Evolutionary conservation across 1,140 invertebrate species (phyloP).

Genomic region (Sminthurinus signatus): DNA sequence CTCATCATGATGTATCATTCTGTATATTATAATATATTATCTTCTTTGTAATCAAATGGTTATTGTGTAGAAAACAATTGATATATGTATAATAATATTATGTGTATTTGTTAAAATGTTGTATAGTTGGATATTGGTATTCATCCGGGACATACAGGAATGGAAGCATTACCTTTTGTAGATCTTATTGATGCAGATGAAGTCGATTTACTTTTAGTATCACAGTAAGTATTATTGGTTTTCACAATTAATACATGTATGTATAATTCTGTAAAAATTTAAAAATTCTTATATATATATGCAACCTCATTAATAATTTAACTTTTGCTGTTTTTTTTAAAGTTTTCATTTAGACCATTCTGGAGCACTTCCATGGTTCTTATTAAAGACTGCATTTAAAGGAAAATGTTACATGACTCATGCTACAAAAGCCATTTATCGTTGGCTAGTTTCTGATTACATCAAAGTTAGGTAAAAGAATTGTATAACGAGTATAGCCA

Average conservation of each 20-base stretch:
- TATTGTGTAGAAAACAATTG: too few relatives aligned
- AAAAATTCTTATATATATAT: too few relatives aligned
- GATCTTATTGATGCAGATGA: slow-evolving; percentile 96
- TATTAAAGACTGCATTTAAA: slow-evolving; percentile 95
- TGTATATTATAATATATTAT: too few relatives aligned
- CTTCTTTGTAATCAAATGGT: too few relatives aligned
- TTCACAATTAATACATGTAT: too few relatives aligned
- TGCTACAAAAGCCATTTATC: slow-evolving; percentile 98
- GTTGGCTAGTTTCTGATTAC: slow-evolving; percentile 97
- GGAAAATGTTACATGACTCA: slow-evolving; percentile 99
- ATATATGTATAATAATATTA: background rate
- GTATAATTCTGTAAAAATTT: too few relatives aligned
- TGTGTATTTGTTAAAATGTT: slow-evolving; percentile 3
- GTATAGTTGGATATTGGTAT: slow-evolving; percentile 92
- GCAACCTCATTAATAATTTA: too few relatives aligned
- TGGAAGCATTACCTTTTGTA: slow-evolving; percentile 96
- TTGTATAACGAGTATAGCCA: too few relatives aligned
- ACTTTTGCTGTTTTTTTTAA: slow-evolving; percentile 41
- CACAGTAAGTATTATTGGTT: slow-evolving; percentile 67
- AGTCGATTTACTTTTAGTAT: slow-evolving; percentile 92
- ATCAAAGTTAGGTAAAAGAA: slow-evolving; percentile 82
- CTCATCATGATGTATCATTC: too few relatives aligned
- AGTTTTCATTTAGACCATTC: slow-evolving; percentile 98
- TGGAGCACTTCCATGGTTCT: slow-evolving; percentile 96
- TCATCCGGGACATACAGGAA: slow-evolving; percentile 92